phyloP scores from a whole-genome alignment of 2,888 invertebrate genomes.

The Thera britannica region DNA sequence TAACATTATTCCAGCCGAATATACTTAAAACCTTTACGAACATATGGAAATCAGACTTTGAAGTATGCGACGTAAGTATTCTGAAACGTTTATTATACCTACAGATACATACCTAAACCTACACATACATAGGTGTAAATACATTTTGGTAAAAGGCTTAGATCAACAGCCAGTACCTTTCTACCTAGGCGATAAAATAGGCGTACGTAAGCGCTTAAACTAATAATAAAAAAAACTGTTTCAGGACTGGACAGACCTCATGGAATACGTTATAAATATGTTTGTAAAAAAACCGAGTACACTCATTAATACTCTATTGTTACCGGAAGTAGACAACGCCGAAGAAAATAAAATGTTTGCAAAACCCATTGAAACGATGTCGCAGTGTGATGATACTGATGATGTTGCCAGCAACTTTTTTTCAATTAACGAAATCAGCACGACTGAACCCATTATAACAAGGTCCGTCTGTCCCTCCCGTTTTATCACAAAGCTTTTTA shows the following conservation, averaged over 20 bases:
- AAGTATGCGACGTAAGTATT: slow-evolving; percentile 88
- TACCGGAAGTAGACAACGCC: slow-evolving; percentile 72
- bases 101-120: too few relatives aligned
- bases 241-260: slow-evolving; percentile 93
- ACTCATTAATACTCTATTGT: slow-evolving; percentile 54
- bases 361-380: slow-evolving; percentile 23
- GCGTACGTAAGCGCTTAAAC: not conserved
- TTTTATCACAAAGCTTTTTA: not conserved
- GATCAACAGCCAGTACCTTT: too few relatives aligned
- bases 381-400: slow-evolving; percentile 12
- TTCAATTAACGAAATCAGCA: slow-evolving; percentile 26
- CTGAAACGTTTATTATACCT: not conserved
- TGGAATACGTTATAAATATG: slow-evolving; percentile 91
- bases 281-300: slow-evolving; percentile 86
- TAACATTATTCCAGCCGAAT: slow-evolving; percentile 89
- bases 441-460: slow-evolving; percentile 42
- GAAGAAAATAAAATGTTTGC: slow-evolving; percentile 49
- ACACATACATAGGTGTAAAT: too few relatives aligned
- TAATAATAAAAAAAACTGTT: slow-evolving; percentile 38
- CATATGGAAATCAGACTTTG: slow-evolving; percentile 90
- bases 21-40: slow-evolving; percentile 90
- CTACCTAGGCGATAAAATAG: too few relatives aligned
- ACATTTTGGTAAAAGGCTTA: too few relatives aligned
- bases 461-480: slow-evolving; percentile 21
- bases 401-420: slow-evolving; percentile 35